Conservation (phyloP, 2,797 vertebrate species). For the Enteromius fasciolatus region DNA sequence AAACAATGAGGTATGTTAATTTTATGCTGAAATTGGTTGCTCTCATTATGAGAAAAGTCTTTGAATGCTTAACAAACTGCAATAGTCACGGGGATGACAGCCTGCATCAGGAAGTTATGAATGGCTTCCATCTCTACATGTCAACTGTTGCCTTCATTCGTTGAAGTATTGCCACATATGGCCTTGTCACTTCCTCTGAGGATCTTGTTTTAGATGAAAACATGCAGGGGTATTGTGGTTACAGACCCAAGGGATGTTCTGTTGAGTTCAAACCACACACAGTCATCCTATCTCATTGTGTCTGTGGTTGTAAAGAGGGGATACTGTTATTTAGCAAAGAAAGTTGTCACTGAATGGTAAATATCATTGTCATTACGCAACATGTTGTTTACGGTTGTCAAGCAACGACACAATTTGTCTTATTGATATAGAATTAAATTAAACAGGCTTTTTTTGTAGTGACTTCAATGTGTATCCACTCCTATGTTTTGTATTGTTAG, state of each 20-base stretch:
- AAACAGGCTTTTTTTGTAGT: not conserved
- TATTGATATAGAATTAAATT: not conserved
- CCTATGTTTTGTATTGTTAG: not conserved
- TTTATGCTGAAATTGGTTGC: not conserved
- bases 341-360: constrained; percentile 60
- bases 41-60: constrained; percentile 23
- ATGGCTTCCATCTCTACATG: constrained; percentile 57
- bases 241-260: constrained; percentile 49
- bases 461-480: not conserved
- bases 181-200: constrained; percentile 26
- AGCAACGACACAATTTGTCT: not conserved
- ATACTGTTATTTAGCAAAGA: constrained; percentile 41
- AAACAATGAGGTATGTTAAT: not conserved
- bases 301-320: constrained; percentile 41
- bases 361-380: constrained; percentile 11
- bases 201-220: not conserved
- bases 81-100: constrained; percentile 58
- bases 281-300: constrained; percentile 56
- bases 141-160: not conserved
- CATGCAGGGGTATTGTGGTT: constrained; percentile 6
- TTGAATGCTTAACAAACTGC: constrained; percentile 26
- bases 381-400: not conserved
- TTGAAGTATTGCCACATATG: constrained; percentile 57
- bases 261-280: constrained; percentile 58
- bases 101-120: constrained; percentile 61